Evolutionary conservation across 2,888 invertebrate genomes (phyloP), one percentile per base, ranked within the genome.

Genomic region (Hedychridium roseum): DNA sequence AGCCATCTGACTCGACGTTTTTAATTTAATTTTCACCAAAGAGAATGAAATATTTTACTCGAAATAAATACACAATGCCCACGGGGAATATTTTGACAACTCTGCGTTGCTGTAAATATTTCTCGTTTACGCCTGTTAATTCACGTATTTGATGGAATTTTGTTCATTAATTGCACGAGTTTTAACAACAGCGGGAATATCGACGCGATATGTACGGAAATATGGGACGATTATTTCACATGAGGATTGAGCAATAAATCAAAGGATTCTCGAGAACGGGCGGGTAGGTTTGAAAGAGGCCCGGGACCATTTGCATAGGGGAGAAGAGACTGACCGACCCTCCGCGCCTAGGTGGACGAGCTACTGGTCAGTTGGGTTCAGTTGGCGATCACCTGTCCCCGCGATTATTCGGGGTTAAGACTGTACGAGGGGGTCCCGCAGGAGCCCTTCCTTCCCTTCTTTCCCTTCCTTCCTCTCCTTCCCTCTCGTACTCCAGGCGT

Each of bases 321-420:
- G 63, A 54, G 47, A 6, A 14, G 49, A 53, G 30, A 50, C 11
- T 16, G 43, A 40, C 42, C 50, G 59, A 63, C 57, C 53, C 53
- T 49, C 54, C 46, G 54, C 17, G 23, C 20, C 20, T 34, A 20
- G 43, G 14, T 23, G 31, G 3, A 40, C 35, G 12, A 37, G 43
- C 43, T 52, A 58, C 53, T 64, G 75, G 74, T 74, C 74, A 74
- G 66, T 71, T 48, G 56, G 53, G 52, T 43, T 47, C 30, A 53
- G 45, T 41, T 50, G 37, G 43, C 55, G 71, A 71, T 74, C 74
- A 75, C 73, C 75, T 75, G 75, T 71, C 75, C 74, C n/a, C 63
- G 66, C 66, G 75, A 75, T 76, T 76, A 76, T 73, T 68, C 64
- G 57, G 71, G 74, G 73, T 75, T 70, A 73, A 76, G 74, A 73